Percentiles rank a stretch among this genome's conserved stretches.
Conservation (phyloP, 2,797 vertebrate species). For the Pipistrellus kuhlii region DNA sequence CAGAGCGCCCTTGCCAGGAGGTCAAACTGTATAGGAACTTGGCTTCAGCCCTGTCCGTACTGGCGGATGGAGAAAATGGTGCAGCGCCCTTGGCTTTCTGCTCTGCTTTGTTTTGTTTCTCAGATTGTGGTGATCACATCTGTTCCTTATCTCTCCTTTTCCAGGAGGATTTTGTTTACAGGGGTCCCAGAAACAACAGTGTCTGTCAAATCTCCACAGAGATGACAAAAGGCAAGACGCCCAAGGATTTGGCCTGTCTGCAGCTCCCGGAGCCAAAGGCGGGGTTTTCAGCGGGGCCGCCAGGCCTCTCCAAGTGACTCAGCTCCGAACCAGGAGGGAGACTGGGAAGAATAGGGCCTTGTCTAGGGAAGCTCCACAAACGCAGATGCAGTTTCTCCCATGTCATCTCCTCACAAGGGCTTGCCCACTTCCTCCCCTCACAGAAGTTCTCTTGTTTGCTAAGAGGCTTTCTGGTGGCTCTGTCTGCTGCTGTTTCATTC, state of each 20-base stretch:
- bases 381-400: conserved; percentile 62
- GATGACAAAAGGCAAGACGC: not conserved
- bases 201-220: not conserved
- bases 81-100: not conserved
- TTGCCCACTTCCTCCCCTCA: not conserved
- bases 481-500: not conserved
- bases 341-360: not conserved
- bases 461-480: not conserved
- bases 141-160: conserved; percentile 42
- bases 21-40: not conserved
- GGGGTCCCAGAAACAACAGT: conserved; percentile 22
- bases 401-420: conserved; percentile 47
- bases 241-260: not conserved
- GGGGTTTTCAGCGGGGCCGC: not conserved
- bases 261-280: conserved; percentile 32
- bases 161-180: conserved; percentile 34
- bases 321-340: not conserved
- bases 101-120: conserved; percentile 15
- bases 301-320: not conserved
- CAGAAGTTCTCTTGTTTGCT: not conserved
- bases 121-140: not conserved
- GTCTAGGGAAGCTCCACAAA: not conserved
- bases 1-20: fast-evolving
- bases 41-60: fast-evolving
- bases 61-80: not conserved